phyloP scores from a whole-genome alignment of 2,113 vertebrate species.

The Pollimyrus isidori region DNA sequence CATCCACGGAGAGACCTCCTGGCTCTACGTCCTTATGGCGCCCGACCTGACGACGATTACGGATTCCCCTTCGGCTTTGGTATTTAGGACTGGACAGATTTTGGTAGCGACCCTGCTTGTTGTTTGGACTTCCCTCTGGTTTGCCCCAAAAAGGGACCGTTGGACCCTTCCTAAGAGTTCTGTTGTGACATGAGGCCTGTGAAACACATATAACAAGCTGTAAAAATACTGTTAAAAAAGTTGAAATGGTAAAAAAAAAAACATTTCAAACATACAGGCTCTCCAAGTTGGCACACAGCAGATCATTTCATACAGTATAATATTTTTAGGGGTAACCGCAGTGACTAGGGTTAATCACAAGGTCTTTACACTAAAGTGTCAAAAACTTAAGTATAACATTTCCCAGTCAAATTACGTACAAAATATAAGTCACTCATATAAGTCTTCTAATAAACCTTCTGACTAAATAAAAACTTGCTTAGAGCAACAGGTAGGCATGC shows the following conservation, averaged over 20 bases:
- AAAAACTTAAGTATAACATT: neutral
- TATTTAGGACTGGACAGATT: too few relatives aligned
- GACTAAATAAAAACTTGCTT: neutral
- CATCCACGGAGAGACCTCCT: too few relatives aligned
- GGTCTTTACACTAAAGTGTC: neutral
- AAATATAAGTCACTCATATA: neutral
- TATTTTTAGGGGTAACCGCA: neutral
- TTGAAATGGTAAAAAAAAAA: neutral
- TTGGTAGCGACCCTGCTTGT: too few relatives aligned
- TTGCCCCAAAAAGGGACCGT: too few relatives aligned
- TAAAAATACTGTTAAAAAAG: neutral
- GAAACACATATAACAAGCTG: neutral
- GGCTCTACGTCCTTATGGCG: too few relatives aligned
- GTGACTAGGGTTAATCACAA: too few relatives aligned
- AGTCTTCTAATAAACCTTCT: neutral
- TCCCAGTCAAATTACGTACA: neutral
- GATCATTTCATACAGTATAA: too few relatives aligned
- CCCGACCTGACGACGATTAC: too few relatives aligned
- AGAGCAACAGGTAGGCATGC: neutral
- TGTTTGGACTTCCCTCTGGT: too few relatives aligned
- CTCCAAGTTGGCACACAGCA: neutral
- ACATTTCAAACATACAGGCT: neutral
- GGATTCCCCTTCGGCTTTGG: too few relatives aligned
- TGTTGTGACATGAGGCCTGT: neutral
- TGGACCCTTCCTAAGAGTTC: too few relatives aligned